A percentile compares a stretch with the other conserved stretches of the same genome.
Evolutionary conservation across 1,140 invertebrate species (phyloP).

Genomic region (Augochlora pura): DNA sequence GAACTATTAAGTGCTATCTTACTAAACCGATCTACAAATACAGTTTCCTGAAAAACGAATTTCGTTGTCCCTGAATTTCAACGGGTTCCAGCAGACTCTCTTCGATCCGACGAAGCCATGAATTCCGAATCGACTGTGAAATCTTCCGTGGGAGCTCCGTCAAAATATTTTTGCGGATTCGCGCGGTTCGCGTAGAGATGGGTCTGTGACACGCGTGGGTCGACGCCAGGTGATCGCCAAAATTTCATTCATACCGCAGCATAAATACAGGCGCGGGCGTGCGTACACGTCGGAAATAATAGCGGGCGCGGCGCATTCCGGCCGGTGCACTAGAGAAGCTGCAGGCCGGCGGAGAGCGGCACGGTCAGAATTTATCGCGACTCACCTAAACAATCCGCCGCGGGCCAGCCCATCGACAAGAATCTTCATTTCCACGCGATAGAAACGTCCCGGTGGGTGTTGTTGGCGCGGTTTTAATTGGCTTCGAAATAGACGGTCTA

Average conservation of each 20-base stretch:
- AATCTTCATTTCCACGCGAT: not conserved
- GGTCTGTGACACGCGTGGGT: constrained; percentile 36
- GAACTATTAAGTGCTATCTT: no score
- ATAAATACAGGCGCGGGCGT: constrained; percentile 4
- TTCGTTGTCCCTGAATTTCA: no score
- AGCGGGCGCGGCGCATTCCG: not conserved
- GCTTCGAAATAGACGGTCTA: constrained; percentile 24
- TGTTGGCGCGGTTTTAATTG: constrained; percentile 18
- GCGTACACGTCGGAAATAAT: not conserved
- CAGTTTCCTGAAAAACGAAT: no score
- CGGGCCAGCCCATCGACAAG: not conserved
- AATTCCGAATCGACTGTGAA: no score
- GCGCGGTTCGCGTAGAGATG: constrained; percentile 19
- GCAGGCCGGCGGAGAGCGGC: not conserved
- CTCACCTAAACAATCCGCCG: not conserved
- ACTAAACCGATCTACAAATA: no score
- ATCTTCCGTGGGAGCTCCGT: no score
- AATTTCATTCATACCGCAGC: constrained; percentile 54
- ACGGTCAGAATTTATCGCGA: not conserved
- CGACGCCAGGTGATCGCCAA: constrained; percentile 28
- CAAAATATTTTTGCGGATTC: no score
- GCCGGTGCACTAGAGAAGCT: not conserved
- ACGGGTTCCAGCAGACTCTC: no score
- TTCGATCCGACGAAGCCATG: no score
- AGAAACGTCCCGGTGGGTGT: not conserved